Percentiles rank a stretch among this genome's conserved stretches.
These are phyloP conservation scores for Vulpes vulpes DNA, from an alignment of 2,113 vertebrate genomes.

Conservation along the genomic window DNA sequence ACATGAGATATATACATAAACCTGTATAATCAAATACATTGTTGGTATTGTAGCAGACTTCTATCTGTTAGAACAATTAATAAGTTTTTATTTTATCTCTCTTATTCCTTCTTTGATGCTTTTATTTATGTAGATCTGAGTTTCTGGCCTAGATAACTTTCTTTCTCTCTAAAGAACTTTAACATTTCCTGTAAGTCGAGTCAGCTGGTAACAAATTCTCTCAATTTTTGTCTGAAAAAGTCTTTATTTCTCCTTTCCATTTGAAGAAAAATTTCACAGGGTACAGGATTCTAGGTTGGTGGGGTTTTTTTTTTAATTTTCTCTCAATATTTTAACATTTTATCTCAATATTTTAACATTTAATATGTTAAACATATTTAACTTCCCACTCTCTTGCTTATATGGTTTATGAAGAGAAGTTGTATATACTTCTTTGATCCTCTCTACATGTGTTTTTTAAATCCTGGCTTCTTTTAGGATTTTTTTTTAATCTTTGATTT, in stretches of 20 bases:
- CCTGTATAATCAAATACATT: neutral
- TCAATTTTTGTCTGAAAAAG: neutral
- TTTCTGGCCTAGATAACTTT: neutral
- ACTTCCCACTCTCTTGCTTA: neutral
- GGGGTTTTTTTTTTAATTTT: no score
- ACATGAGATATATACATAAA: neutral
- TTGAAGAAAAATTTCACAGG: neutral
- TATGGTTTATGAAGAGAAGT: neutral
- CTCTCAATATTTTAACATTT: neutral
- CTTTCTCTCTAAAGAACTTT: neutral
- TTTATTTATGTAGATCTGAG: neutral
- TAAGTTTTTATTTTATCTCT: neutral
- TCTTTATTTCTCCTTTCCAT: neutral
- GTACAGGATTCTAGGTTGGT: neutral
- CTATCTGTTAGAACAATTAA: neutral
- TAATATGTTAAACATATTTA: neutral
- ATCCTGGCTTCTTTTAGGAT: neutral
- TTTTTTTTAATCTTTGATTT: neutral
- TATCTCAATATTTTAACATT: neutral
- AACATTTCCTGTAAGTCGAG: neutral
- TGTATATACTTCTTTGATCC: neutral
- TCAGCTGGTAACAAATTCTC: neutral
- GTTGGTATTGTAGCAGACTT: neutral
- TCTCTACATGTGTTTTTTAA: neutral
- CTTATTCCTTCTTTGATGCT: neutral